A percentile compares a stretch with the other conserved stretches of the same genome.
These are phyloP conservation scores for Laticauda colubrina DNA, from an alignment of 2,113 vertebrate genomes.

Conservation along the genomic window DNA sequence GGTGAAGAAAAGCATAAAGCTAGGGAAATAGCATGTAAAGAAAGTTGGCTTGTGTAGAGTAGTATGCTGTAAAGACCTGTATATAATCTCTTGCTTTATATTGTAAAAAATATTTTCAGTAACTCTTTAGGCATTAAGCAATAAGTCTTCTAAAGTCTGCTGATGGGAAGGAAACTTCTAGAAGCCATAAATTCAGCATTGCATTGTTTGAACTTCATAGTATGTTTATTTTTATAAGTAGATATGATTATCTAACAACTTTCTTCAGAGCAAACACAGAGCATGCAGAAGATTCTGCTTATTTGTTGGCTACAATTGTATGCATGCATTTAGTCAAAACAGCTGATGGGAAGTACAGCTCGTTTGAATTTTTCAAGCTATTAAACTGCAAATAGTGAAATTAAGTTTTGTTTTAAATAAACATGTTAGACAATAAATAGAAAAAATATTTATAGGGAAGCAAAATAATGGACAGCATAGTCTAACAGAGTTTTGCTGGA, in stretches of 20 bases:
- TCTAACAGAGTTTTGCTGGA: neutral
- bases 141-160: neutral
- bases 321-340: neutral
- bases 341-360: neutral
- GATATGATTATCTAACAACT: neutral
- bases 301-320: neutral
- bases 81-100: neutral
- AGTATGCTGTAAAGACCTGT: neutral
- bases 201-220: neutral
- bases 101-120: neutral
- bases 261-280: neutral
- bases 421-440: neutral
- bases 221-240: neutral
- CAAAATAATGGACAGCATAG: neutral
- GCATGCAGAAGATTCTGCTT: neutral
- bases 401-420: neutral
- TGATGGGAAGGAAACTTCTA: neutral
- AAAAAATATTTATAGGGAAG: too few species aligned
- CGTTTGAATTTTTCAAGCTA: neutral
- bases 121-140: neutral
- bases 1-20: neutral
- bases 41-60: neutral
- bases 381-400: neutral
- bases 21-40: neutral
- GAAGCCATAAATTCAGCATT: neutral